Percentiles rank a stretch among this genome's conserved stretches.
These are phyloP conservation scores for Eremobia ochroleuca DNA, from an alignment of 2,888 invertebrate species.

Conservation along the genomic window DNA sequence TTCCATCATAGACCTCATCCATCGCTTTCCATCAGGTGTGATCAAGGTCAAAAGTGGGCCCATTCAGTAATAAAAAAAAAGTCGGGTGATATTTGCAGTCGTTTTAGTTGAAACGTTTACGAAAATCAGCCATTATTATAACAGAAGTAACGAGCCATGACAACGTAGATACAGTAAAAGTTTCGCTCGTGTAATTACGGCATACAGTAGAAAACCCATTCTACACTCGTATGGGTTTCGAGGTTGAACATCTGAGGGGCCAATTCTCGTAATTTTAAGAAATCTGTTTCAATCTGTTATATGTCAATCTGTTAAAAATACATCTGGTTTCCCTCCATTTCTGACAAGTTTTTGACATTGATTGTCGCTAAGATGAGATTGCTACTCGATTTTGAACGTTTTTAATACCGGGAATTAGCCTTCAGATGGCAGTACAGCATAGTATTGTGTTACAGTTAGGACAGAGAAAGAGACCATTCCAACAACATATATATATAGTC, in stretches of 20 bases:
- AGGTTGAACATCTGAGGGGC: background rate
- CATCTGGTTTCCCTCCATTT: background rate
- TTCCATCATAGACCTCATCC: too few species aligned
- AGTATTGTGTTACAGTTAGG: background rate
- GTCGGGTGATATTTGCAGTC: constrained; percentile 16
- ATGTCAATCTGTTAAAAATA: background rate
- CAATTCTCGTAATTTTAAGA: background rate
- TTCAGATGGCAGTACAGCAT: background rate
- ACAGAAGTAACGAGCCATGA: background rate
- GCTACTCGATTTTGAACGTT: background rate
- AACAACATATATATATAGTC: too few species aligned
- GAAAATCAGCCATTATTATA: background rate
- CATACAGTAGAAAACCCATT: background rate
- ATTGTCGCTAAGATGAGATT: background rate
- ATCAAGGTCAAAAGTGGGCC: too few species aligned
- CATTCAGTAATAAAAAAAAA: too few species aligned
- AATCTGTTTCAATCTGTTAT: too few species aligned
- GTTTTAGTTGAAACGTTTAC: background rate
- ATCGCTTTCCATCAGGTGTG: too few species aligned
- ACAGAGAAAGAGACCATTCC: background rate
- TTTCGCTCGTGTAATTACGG: background rate
- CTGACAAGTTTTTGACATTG: background rate
- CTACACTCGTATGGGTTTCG: background rate
- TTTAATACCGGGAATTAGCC: background rate
- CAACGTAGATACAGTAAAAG: background rate